phyloP scores from a whole-genome alignment of 2,797 vertebrate genomes.

The Discoglossus pictus region DNA sequence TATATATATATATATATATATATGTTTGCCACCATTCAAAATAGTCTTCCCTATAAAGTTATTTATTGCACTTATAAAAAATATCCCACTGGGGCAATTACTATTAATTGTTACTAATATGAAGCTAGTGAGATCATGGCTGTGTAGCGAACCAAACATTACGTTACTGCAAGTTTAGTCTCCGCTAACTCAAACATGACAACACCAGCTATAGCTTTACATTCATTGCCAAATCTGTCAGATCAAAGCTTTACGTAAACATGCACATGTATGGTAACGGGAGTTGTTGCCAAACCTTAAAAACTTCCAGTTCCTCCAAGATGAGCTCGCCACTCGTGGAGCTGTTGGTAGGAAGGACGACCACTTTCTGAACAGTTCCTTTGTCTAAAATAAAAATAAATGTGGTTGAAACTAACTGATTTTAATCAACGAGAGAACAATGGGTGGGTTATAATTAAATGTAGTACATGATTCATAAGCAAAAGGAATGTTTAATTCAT shows the following conservation, averaged over 20 bases:
- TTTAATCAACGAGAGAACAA: too few relatives aligned
- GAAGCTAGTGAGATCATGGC: slow-evolving; percentile 23
- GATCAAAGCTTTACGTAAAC: slow-evolving; percentile 57
- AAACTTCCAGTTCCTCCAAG: slow-evolving; percentile 95
- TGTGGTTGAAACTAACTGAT: too few relatives aligned
- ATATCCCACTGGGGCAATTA: too few relatives aligned
- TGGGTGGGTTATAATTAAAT: too few relatives aligned
- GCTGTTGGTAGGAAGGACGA: slow-evolving; percentile 86
- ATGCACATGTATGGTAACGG: slow-evolving; percentile 40
- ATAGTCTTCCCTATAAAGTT: too few relatives aligned
- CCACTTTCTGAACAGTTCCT: slow-evolving; percentile 93
- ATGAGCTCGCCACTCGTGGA: slow-evolving; percentile 89
- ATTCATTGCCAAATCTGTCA: slow-evolving; percentile 44
- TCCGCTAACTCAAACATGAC: slow-evolving; percentile 43
- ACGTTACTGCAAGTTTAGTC: slow-evolving; percentile 25
- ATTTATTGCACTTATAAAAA: too few relatives aligned
- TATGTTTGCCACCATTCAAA: too few relatives aligned
- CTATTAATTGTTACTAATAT: too few relatives aligned
- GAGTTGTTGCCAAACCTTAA: slow-evolving; percentile 81
- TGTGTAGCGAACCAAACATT: slow-evolving; percentile 25
- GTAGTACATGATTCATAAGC: too few relatives aligned
- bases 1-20: too few relatives aligned
- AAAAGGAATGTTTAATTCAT: too few relatives aligned
- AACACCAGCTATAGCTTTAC: slow-evolving; percentile 48
- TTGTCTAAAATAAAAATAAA: slow-evolving; percentile 73